Percentiles rank a stretch among this genome's conserved stretches.
Evolutionary conservation across 2,888 invertebrate species (phyloP).

Genomic region (Cheiracanthium punctorium): DNA sequence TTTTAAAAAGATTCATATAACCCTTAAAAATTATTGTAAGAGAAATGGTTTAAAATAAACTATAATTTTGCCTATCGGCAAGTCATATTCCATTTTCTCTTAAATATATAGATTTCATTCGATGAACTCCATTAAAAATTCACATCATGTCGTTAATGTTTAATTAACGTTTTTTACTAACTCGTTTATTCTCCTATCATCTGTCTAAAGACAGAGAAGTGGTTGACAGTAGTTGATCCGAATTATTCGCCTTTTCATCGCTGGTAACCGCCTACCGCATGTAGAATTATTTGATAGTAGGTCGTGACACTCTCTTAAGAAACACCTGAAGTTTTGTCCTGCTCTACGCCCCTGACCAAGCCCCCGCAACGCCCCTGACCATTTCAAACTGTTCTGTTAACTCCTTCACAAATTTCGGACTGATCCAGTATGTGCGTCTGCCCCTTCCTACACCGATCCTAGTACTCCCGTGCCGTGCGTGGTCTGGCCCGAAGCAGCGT

Average conservation of each 20-base stretch:
- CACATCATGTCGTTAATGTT: neutral
- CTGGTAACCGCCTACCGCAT: neutral
- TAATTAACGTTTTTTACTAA: neutral
- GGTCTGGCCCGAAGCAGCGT: neutral
- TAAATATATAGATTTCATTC: too few species aligned
- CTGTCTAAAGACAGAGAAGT: too few species aligned
- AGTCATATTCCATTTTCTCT: too few species aligned
- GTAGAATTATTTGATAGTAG: neutral
- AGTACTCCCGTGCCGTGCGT: neutral
- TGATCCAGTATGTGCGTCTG: neutral
- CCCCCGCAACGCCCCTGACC: constrained; percentile 18
- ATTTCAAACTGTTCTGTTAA: neutral
- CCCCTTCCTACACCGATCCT: neutral
- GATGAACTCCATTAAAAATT: neutral
- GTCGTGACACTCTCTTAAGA: constrained; percentile 9
- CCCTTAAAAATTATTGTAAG: too few species aligned
- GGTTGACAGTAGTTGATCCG: neutral
- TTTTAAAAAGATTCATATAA: too few species aligned
- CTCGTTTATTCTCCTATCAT: too few species aligned
- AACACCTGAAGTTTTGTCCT: constrained; percentile 8
- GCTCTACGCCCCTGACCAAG: constrained; percentile 4
- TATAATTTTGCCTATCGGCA: too few species aligned
- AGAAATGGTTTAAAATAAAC: too few species aligned
- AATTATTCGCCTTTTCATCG: neutral
- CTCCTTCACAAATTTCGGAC: neutral